phyloP scores from a whole-genome alignment of 2,797 vertebrate genomes.

The Crotalus adamanteus region DNA sequence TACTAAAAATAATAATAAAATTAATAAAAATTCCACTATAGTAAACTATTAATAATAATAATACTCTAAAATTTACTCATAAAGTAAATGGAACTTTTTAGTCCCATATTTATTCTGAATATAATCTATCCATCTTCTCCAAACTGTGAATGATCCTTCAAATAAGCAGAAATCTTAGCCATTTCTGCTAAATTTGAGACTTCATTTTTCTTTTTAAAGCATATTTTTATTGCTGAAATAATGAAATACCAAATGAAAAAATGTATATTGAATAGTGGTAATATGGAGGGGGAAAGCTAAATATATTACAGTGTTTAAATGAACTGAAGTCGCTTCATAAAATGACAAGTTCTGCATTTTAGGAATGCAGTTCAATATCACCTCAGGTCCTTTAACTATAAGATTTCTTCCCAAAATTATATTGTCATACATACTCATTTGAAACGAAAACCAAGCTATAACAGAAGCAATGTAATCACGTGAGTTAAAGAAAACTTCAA shows the following conservation, averaged over 20 bases:
- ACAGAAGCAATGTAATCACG: not conserved
- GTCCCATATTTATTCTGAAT: too few relatives aligned
- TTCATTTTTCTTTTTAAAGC: not conserved
- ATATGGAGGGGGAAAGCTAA: not conserved
- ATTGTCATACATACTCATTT: not conserved
- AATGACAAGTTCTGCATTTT: not conserved
- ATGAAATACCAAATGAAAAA: not conserved
- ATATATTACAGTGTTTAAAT: not conserved
- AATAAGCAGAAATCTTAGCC: too few relatives aligned
- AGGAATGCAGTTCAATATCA: not conserved
- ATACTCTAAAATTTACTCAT: too few relatives aligned
- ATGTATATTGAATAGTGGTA: not conserved
- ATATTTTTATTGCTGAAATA: not conserved
- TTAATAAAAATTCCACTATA: too few relatives aligned
- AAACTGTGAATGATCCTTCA: too few relatives aligned
- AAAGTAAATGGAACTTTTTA: too few relatives aligned
- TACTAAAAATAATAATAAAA: too few relatives aligned
- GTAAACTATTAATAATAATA: too few relatives aligned
- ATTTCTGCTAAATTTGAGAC: too few relatives aligned
- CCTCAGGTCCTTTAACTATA: not conserved
- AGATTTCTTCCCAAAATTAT: not conserved
- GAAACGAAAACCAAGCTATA: not conserved
- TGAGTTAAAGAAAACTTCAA: not conserved
- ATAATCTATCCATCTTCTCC: too few relatives aligned
- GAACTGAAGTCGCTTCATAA: not conserved